Conservation (phyloP, 2,797 vertebrate species). For the Mormyrops attenuatus region DNA sequence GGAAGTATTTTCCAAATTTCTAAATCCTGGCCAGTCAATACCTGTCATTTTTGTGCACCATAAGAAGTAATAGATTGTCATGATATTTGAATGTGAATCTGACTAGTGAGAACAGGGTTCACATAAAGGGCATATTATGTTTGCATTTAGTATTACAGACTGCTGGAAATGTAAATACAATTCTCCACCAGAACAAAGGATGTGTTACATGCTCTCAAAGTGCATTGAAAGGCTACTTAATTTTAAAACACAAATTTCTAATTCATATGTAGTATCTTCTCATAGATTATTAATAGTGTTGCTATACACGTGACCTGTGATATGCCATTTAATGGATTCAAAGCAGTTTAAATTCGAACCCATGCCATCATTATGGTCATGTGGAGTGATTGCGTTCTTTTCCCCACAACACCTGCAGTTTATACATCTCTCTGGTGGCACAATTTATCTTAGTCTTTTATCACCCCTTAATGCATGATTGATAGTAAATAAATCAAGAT, state of each 20-base stretch:
- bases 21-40: not conserved
- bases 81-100: not conserved
- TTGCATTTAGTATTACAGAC: not conserved
- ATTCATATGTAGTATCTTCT: not conserved
- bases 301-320: not conserved
- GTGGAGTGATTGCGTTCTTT: too few species aligned
- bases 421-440: not conserved
- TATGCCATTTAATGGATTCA: too few species aligned
- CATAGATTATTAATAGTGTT: not conserved
- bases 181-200: not conserved
- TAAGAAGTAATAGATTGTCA: not conserved
- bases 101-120: not conserved
- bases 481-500: not conserved
- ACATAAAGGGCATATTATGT: not conserved
- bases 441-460: not conserved
- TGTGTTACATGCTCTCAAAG: not conserved
- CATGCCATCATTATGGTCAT: too few species aligned
- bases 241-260: not conserved
- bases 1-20: not conserved
- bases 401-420: not conserved
- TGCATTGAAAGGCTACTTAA: not conserved
- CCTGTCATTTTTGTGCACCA: not conserved
- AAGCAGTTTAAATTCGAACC: too few species aligned
- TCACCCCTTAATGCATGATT: not conserved
- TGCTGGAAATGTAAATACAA: not conserved